Percentiles rank a stretch among this genome's conserved stretches.
Conservation (phyloP, 2,888 invertebrate genomes). For the Acutogordius australiensis region DNA sequence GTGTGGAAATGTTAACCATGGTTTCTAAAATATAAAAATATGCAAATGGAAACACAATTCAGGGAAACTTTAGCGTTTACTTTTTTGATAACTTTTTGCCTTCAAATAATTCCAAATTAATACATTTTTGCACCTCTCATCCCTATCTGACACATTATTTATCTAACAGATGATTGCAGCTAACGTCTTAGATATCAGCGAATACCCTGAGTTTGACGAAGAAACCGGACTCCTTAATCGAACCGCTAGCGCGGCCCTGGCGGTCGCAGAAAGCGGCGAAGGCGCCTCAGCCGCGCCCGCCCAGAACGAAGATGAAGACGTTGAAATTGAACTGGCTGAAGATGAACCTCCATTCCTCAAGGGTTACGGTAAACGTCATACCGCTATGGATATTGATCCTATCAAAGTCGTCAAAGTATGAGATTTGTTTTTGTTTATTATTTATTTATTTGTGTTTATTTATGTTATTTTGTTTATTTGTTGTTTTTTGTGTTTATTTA, state of each 20-base stretch:
- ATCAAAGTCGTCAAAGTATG: conserved; percentile 55
- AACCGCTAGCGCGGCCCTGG: conserved; percentile 23
- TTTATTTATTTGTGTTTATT: no score
- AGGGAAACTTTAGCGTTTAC: no score
- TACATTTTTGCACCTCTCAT: no score
- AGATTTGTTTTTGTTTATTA: no score
- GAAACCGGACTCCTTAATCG: conserved; percentile 68
- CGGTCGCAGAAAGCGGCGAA: conserved; percentile 47
- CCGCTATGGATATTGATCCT: conserved; percentile 51
- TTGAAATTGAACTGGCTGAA: conserved; percentile 88
- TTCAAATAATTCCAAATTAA: no score
- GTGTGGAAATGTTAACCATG: no score
- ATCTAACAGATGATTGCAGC: conserved; percentile 11
- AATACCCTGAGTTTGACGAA: conserved; percentile 83
- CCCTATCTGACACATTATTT: no score
- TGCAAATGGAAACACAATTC: no score
- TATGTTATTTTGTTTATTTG: no score
- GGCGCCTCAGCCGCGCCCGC: conserved; percentile 26
- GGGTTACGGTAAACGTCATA: conserved; percentile 33
- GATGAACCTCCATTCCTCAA: conserved; percentile 79
- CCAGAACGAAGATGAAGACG: conserved; percentile 50
- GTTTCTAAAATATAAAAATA: no score
- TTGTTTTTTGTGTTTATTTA: no score
- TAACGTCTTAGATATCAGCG: conserved; percentile 39
- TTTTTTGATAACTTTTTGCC: no score